Conservation (phyloP, 1,140 invertebrate species). For the Temnothorax nylanderi region DNA sequence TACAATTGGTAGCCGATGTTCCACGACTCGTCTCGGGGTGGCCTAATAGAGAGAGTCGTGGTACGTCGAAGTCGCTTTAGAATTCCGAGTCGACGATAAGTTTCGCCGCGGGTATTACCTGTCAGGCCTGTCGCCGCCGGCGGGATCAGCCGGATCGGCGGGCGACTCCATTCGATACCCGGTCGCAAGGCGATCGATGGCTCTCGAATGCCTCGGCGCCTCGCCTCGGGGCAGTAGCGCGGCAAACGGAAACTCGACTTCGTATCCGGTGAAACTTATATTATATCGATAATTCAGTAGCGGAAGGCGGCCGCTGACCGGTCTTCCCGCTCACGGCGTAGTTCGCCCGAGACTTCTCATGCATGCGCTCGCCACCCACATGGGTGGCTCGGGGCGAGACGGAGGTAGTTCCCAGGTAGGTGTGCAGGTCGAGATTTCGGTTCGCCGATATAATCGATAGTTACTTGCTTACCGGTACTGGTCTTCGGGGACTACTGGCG, state of each 20-base stretch:
- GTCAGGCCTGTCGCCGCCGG: conserved; percentile 68
- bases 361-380: conserved; percentile 21
- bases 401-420: conserved; percentile 21
- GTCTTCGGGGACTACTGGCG: conserved; percentile 36
- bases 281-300: conserved; percentile 74
- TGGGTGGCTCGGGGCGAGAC: conserved; percentile 27
- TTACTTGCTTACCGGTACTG: conserved; percentile 51
- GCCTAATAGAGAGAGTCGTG: conserved; percentile 71
- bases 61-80: conserved; percentile 69
- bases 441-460: conserved; percentile 50
- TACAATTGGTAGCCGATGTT: background rate
- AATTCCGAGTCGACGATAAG: conserved; percentile 75
- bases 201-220: conserved; percentile 13
- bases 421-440: conserved; percentile 36
- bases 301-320: conserved; percentile 38
- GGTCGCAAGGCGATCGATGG: conserved; percentile 68
- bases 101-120: conserved; percentile 73
- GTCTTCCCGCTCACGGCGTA: conserved; percentile 56
- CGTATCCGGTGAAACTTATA: conserved; percentile 67
- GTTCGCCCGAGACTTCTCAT: conserved; percentile 38
- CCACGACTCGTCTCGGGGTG: background rate
- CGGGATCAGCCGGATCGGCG: conserved; percentile 63
- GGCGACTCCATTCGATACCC: conserved; percentile 53
- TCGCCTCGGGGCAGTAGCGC: conserved; percentile 6
- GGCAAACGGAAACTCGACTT: conserved; percentile 61